A percentile compares a stretch with the other conserved stretches of the same genome.
phyloP scores from a whole-genome alignment of 2,888 invertebrate genomes.

The Cerastis rubricosa region DNA sequence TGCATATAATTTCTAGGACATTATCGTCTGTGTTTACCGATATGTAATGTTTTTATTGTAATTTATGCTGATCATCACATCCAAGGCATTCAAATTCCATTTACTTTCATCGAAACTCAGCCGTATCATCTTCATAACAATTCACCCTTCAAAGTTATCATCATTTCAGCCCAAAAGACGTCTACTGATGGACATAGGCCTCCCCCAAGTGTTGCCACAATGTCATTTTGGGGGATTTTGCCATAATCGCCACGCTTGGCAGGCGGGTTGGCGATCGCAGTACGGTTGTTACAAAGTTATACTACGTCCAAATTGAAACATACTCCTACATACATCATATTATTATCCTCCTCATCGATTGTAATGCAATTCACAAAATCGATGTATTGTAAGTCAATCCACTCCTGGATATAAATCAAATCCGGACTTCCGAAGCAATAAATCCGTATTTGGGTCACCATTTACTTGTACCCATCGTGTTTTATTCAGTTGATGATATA shows the following conservation, averaged over 20 bases:
- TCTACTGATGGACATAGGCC: too few relatives aligned
- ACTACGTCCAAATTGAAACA: constrained; percentile 47
- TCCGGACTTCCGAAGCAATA: constrained; percentile 61
- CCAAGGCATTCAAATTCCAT: neutral
- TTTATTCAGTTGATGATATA: constrained; percentile 67
- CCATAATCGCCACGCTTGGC: too few relatives aligned
- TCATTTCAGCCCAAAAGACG: too few relatives aligned
- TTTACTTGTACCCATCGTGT: constrained; percentile 63
- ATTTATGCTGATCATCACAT: constrained; percentile 10
- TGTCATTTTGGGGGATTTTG: too few relatives aligned
- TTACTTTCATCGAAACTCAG: constrained; percentile 19
- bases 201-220: too few relatives aligned
- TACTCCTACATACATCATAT: constrained; percentile 33
- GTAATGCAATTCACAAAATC: constrained; percentile 62
- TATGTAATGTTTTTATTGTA: neutral
- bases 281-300: too few relatives aligned
- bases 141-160: constrained; percentile 27
- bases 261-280: too few relatives aligned
- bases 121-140: constrained; percentile 23
- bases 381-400: constrained; percentile 65
- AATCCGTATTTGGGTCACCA: constrained; percentile 69
- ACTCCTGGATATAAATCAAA: constrained; percentile 67
- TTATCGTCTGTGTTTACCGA: neutral
- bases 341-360: constrained; percentile 55
- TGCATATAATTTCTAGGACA: neutral